Evolutionary conservation across 1,140 invertebrate species (phyloP).

Genomic region (Orius insidiosus): DNA sequence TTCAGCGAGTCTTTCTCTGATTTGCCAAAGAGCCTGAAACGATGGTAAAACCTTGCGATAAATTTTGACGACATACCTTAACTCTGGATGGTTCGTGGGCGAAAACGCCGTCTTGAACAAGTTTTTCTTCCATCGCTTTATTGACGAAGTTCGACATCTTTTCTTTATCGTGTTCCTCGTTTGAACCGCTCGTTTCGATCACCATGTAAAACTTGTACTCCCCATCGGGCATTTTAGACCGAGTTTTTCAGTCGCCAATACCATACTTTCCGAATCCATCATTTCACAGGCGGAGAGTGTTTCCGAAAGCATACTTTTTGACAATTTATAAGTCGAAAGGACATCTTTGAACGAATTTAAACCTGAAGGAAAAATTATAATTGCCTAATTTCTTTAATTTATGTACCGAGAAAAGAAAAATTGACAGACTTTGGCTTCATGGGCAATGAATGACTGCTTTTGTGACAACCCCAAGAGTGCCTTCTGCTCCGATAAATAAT

Average conservation of each 20-base stretch:
- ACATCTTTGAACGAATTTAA: conserved; percentile 57
- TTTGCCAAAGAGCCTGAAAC: conserved; percentile 8
- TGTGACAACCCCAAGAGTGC: conserved; percentile 32
- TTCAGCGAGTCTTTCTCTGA: conserved; percentile 4
- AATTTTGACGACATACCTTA: conserved; percentile 37
- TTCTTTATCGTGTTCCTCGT: conserved; percentile 64
- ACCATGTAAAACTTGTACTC: conserved; percentile 4
- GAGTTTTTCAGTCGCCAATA: conserved; percentile 29
- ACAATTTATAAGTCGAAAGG: conserved; percentile 50
- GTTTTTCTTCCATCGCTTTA: conserved; percentile 45
- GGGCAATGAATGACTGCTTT: conserved; percentile 81
- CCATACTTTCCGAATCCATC: conserved; percentile 55
- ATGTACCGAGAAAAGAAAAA: conserved; percentile 67
- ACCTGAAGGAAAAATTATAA: conserved; percentile 32
- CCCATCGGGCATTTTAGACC: conserved; percentile 17
- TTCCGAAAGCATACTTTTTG: conserved; percentile 61
- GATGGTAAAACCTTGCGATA: too few species aligned
- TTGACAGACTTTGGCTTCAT: conserved; percentile 58
- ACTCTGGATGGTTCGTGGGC: conserved; percentile 62
- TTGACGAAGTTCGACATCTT: conserved; percentile 68
- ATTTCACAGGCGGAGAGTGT: conserved; percentile 89
- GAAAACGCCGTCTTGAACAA: conserved; percentile 70
- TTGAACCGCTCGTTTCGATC: conserved; percentile 42
- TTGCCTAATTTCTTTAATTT: background rate
- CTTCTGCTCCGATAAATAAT: conserved; percentile 44